Percentiles rank a stretch among this genome's conserved stretches.
phyloP scores from a whole-genome alignment of 2,113 vertebrate species.

The Pipa parva region DNA sequence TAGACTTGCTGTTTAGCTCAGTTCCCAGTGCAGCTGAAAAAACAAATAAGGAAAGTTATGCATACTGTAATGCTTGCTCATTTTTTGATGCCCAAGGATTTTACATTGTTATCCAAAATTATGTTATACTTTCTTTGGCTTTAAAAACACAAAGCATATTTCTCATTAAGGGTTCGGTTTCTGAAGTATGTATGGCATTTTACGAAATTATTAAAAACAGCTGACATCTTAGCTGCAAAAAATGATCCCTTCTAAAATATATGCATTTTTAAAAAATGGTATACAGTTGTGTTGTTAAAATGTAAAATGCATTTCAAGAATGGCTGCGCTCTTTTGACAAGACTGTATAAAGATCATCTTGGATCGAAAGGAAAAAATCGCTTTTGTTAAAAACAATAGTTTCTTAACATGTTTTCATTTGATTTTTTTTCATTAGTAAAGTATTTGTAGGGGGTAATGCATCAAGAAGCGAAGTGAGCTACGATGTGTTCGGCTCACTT shows the following conservation, averaged over 20 bases:
- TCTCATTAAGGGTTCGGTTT: constrained; percentile 56
- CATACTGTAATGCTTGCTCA: constrained; percentile 23
- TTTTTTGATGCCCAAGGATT: constrained; percentile 46
- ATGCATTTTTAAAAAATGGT: constrained; percentile 26
- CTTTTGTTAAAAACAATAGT: constrained; percentile 19
- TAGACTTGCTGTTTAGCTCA: constrained; percentile 28
- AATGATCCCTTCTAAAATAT: neutral
- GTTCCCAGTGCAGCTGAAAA: constrained; percentile 43
- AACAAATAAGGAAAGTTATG: constrained; percentile 47
- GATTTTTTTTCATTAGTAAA: neutral
- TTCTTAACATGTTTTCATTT: neutral
- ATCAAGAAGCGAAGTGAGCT: too few species aligned
- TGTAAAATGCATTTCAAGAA: constrained; percentile 54
- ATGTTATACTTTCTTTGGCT: constrained; percentile 47
- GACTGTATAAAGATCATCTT: constrained; percentile 50
- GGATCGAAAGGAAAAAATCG: constrained; percentile 38
- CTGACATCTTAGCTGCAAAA: constrained; percentile 41
- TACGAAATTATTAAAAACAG: constrained; percentile 62
- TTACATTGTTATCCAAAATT: constrained; percentile 51
- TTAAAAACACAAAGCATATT: constrained; percentile 44
- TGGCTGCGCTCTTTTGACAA: constrained; percentile 60
- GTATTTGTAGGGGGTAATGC: neutral
- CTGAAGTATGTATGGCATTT: constrained; percentile 57
- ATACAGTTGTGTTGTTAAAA: constrained; percentile 32
- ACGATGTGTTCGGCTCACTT: too few species aligned